phyloP scores from a whole-genome alignment of 2,113 vertebrate genomes.

The Nerophis ophidion region DNA sequence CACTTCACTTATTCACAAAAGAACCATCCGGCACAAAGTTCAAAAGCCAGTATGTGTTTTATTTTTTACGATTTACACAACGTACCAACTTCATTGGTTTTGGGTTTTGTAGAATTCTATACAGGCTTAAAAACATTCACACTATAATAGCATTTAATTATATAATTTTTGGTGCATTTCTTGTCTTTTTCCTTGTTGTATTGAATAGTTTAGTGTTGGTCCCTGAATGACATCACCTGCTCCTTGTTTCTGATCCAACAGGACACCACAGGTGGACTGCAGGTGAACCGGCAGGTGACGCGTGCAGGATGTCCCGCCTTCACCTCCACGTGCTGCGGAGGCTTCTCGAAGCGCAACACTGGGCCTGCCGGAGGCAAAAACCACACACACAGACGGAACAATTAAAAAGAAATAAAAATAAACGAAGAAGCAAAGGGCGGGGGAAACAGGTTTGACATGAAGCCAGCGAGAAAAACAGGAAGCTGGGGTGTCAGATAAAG shows the following conservation, averaged over 20 bases:
- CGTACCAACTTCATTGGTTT: no score
- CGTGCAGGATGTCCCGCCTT: conserved; percentile 51
- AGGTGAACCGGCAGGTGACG: conserved; percentile 60
- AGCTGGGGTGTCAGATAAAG: conserved; percentile 22
- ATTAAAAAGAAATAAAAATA: neutral
- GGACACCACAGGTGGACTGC: conserved; percentile 63
- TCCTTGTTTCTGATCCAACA: conserved; percentile 74
- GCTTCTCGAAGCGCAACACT: conserved; percentile 54
- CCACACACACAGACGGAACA: no score
- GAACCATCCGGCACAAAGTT: no score
- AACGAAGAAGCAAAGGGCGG: neutral
- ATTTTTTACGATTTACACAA: no score
- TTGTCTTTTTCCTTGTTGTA: no score
- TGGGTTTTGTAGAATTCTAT: no score
- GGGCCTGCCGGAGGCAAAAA: conserved; percentile 40
- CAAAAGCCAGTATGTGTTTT: no score
- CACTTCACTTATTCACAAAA: no score
- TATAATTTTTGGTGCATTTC: no score
- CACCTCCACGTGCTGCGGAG: conserved; percentile 57
- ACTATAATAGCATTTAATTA: no score
- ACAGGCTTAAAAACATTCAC: no score
- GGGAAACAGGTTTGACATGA: conserved; percentile 14
- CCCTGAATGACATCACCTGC: conserved; percentile 49
- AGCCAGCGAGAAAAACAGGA: conserved; percentile 1
- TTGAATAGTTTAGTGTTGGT: no score